phyloP scores from a whole-genome alignment of 2,113 vertebrate species.

The Okapia johnstoni region DNA sequence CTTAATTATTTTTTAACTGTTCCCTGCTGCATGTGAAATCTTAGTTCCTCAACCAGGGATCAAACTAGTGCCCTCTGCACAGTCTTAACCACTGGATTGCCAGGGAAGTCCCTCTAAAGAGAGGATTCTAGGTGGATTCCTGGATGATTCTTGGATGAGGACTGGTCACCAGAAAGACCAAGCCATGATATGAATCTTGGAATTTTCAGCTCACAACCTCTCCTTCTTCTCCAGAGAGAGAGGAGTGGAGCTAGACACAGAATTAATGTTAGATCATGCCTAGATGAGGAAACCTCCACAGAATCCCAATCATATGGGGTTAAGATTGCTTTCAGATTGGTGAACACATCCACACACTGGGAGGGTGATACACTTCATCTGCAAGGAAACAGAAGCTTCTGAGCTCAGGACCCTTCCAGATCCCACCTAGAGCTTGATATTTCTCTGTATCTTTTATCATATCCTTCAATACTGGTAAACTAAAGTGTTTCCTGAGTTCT shows the following conservation, averaged over 20 bases:
- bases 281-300: neutral
- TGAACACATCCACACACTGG: neutral
- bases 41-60: neutral
- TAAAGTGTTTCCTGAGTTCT: neutral
- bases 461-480: neutral
- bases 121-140: neutral
- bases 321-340: neutral
- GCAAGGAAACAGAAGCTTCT: neutral
- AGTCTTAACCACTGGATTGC: neutral
- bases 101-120: neutral
- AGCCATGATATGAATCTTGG: neutral
- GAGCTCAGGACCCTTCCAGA: neutral
- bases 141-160: neutral
- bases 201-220: neutral
- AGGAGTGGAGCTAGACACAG: neutral
- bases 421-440: rapidly evolving
- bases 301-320: neutral
- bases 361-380: neutral
- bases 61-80: neutral
- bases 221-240: neutral
- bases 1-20: neutral
- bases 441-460: neutral
- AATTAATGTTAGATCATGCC: neutral
- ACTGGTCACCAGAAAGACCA: neutral
- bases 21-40: neutral